Conservation (phyloP, 2,797 vertebrate species). For the Chloroceryle amazona region DNA sequence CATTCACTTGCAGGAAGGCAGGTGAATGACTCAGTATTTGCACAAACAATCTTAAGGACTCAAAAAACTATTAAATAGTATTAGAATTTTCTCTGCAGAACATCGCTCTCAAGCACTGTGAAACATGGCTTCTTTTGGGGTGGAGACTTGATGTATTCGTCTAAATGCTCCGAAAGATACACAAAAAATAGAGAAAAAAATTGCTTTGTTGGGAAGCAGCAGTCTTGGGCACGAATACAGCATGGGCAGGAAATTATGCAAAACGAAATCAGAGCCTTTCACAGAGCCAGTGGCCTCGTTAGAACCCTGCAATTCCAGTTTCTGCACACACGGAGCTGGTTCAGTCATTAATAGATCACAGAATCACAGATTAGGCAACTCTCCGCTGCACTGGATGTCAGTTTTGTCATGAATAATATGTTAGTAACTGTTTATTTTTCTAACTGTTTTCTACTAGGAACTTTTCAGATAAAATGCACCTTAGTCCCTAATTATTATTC, state of each 20-base stretch:
- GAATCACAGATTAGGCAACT: neutral
- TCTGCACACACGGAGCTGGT: neutral
- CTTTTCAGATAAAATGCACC: constrained; percentile 11
- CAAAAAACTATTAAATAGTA: neutral
- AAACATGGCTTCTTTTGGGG: neutral
- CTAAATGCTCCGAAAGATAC: neutral
- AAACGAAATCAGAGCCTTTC: neutral
- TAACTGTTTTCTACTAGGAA: constrained; percentile 60
- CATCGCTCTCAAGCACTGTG: neutral
- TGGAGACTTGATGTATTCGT: neutral
- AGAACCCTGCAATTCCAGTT: neutral
- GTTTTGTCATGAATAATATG: neutral
- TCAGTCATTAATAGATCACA: neutral
- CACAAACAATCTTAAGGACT: neutral
- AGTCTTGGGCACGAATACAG: neutral
- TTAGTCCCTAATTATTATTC: constrained; percentile 40
- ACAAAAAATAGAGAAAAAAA: neutral
- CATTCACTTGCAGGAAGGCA: neutral
- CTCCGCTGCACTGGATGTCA: neutral
- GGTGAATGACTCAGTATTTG: neutral
- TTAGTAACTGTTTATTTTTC: constrained; percentile 60
- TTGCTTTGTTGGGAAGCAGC: neutral
- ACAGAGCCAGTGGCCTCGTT: neutral
- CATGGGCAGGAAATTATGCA: neutral
- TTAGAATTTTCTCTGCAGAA: neutral